These are phyloP conservation scores for Heterodera filipjevi DNA, from an alignment of 2,888 invertebrate species.

Conservation along the genomic window DNA sequence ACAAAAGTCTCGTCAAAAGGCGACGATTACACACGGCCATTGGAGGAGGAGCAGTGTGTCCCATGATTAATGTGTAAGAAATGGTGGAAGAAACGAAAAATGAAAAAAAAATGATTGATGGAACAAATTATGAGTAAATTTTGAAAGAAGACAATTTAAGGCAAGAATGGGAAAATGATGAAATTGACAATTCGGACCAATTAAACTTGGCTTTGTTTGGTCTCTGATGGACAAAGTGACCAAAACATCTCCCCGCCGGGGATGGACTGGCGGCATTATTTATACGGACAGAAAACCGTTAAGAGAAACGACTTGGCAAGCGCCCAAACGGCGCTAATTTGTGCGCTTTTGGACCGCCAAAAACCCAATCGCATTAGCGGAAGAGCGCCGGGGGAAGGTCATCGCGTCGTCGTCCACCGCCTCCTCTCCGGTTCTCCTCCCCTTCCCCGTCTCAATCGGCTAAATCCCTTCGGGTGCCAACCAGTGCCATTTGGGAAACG, in stretches of 20 bases:
- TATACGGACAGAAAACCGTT: background rate
- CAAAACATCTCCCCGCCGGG: background rate
- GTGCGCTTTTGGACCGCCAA: constrained; percentile 1
- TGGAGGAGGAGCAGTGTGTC: too few species aligned
- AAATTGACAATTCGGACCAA: too few species aligned
- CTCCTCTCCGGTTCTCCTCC: background rate
- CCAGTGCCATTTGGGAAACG: constrained; percentile 3
- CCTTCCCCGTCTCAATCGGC: background rate
- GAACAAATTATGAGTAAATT: too few species aligned
- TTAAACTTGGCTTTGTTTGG: background rate
- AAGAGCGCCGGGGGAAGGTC: constrained; percentile 8
- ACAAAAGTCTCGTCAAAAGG: too few species aligned
- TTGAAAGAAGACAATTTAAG: too few species aligned
- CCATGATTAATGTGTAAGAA: too few species aligned
- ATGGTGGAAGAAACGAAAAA: too few species aligned
- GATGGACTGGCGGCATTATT: background rate
- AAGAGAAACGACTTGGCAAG: background rate
- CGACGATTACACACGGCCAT: too few species aligned
- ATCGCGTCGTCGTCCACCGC: background rate
- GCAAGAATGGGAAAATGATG: too few species aligned
- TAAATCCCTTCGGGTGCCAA: background rate
- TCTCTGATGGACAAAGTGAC: background rate
- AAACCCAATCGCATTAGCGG: background rate
- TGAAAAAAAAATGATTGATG: too few species aligned
- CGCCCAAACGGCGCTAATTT: constrained; percentile 2